Conservation (phyloP, 2,888 invertebrate genomes). For the Volucella bombylans region DNA sequence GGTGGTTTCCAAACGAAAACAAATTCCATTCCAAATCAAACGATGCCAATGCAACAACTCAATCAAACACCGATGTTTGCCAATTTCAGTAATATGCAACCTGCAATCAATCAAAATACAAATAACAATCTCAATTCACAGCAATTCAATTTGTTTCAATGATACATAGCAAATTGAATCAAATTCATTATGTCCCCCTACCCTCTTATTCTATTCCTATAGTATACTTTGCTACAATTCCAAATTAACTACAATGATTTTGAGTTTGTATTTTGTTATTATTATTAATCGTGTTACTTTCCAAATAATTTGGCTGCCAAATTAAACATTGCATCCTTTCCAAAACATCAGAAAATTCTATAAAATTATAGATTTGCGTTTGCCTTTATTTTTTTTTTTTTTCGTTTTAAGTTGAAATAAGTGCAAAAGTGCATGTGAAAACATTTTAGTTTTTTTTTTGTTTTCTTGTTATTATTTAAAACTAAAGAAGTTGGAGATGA, state of each 20-base stretch:
- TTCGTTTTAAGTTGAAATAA: constrained; percentile 4
- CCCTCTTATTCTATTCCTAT: constrained; percentile 15
- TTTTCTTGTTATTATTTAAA: constrained; percentile 47
- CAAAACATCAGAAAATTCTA: background rate
- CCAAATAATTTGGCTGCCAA: constrained; percentile 7
- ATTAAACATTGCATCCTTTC: background rate
- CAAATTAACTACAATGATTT: constrained; percentile 25
- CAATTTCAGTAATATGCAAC: constrained; percentile 79
- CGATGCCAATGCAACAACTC: constrained; percentile 74
- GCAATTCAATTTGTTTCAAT: constrained; percentile 82
- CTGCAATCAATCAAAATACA: constrained; percentile 76
- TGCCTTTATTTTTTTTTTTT: background rate
- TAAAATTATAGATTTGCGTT: background rate
- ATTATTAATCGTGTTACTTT: background rate
- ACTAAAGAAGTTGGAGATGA: constrained; percentile 8
- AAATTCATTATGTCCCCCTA: background rate
- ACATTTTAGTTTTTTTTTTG: no score
- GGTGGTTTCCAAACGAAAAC: constrained; percentile 73
- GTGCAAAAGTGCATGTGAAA: constrained; percentile 15
- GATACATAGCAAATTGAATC: constrained; percentile 81
- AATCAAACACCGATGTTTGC: constrained; percentile 80
- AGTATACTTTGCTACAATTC: constrained; percentile 29
- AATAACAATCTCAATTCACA: constrained; percentile 79
- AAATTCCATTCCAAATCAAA: constrained; percentile 73
- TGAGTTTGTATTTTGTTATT: constrained; percentile 9